Conservation (phyloP, 2,113 vertebrate genomes). For the Chlamydotis undulata region DNA sequence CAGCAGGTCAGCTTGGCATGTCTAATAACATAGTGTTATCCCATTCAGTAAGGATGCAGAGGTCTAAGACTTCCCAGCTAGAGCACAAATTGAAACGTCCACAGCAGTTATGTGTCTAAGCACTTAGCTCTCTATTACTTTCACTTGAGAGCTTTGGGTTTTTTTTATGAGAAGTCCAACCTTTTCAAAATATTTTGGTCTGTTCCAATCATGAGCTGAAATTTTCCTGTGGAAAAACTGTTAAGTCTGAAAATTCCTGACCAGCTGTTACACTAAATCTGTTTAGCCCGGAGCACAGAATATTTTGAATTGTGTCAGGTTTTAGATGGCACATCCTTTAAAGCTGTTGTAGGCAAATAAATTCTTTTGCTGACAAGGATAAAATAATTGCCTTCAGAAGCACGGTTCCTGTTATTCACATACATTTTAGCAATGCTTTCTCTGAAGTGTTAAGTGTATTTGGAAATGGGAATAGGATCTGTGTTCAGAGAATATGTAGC, state of each 20-base stretch:
- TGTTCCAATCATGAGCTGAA: background rate
- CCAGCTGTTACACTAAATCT: background rate
- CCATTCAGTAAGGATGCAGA: background rate
- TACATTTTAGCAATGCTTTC: background rate
- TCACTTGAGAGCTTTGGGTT: background rate
- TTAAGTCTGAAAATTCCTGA: background rate
- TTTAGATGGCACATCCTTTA: background rate
- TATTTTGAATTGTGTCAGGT: background rate
- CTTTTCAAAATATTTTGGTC: background rate
- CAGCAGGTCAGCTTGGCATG: fast-evolving
- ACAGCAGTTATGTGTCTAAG: background rate
- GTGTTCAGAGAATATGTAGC: background rate
- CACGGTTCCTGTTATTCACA: background rate
- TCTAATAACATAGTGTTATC: background rate
- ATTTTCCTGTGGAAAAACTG: background rate
- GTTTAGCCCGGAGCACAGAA: background rate
- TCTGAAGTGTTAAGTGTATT: background rate
- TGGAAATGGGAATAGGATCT: background rate
- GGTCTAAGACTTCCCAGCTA: background rate
- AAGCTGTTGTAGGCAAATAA: background rate
- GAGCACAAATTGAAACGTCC: background rate
- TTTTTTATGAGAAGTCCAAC: background rate
- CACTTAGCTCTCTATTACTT: background rate
- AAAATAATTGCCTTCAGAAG: background rate
- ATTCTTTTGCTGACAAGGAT: background rate